Evolutionary conservation across 2,888 invertebrate species (phyloP).

Genomic region (Drosophila anomelani): DNA sequence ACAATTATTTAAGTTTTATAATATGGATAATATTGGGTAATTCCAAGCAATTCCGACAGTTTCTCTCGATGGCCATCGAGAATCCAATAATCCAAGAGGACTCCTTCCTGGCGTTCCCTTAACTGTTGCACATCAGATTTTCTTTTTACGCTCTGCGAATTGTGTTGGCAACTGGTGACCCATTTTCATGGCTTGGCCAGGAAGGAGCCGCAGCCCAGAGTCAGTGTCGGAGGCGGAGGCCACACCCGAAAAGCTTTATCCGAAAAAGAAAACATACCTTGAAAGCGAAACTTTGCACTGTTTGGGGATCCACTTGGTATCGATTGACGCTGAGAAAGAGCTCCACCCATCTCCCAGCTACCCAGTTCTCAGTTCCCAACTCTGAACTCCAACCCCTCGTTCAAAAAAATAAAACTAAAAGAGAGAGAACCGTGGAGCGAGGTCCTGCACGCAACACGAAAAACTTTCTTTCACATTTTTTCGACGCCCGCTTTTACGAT

Average conservation of each 20-base stretch:
- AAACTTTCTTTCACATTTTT: slow-evolving; percentile 73
- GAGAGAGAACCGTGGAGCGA: slow-evolving; percentile 20
- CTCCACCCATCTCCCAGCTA: not conserved
- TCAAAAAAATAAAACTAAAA: slow-evolving; percentile 4
- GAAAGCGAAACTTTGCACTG: slow-evolving; percentile 40
- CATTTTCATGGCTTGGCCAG: slow-evolving; percentile 44
- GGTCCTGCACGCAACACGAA: slow-evolving; percentile 75
- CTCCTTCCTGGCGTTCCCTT: not conserved
- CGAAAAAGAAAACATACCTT: slow-evolving; percentile 18
- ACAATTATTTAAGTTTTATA: slow-evolving; percentile 4
- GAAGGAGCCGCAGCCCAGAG: not conserved
- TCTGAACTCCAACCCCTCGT: not conserved
- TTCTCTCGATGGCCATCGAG: not conserved
- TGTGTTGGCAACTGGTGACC: slow-evolving; percentile 68
- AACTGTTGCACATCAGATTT: slow-evolving; percentile 18
- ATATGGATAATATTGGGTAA: slow-evolving; percentile 2
- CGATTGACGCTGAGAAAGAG: slow-evolving; percentile 22
- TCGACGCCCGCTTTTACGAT: slow-evolving; percentile 74
- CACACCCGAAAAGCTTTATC: slow-evolving; percentile 29
- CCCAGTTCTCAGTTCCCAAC: slow-evolving; percentile 1
- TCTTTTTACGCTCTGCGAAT: not conserved
- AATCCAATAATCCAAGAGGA: not conserved
- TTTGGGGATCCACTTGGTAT: slow-evolving; percentile 34
- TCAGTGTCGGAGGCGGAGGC: slow-evolving; percentile 5
- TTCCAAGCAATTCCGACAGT: not conserved